Evolutionary conservation across 2,797 vertebrate species (phyloP).

Genomic region (Lepus townsendii): DNA sequence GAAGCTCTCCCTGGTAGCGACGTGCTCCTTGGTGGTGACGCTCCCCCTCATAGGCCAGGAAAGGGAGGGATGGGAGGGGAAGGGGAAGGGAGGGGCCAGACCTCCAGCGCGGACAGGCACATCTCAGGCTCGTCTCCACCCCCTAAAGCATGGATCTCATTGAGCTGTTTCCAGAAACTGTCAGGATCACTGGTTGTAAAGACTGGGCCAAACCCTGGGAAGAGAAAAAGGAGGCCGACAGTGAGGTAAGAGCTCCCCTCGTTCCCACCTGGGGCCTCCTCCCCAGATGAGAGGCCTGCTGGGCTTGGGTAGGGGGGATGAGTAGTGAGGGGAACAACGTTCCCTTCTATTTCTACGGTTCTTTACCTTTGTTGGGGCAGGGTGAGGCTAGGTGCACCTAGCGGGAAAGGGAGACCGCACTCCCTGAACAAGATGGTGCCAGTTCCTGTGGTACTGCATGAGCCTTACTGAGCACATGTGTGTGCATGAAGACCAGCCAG

Average conservation of each 20-base stretch:
- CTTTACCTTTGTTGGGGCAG: background rate
- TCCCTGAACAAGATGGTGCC: slow-evolving; percentile 19
- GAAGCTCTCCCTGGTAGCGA: background rate
- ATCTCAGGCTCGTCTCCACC: slow-evolving; percentile 96
- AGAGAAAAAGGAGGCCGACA: background rate
- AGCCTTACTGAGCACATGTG: background rate
- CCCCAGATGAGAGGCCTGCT: background rate
- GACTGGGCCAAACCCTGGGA: slow-evolving; percentile 92
- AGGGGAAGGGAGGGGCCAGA: slow-evolving; percentile 56
- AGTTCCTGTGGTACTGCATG: background rate
- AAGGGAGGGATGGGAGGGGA: background rate
- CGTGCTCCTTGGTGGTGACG: too few relatives aligned
- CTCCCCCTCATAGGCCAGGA: background rate
- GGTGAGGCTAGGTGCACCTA: background rate
- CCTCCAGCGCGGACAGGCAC: slow-evolving; percentile 94
- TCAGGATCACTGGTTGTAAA: slow-evolving; percentile 91
- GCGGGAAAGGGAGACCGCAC: background rate
- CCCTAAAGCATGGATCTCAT: slow-evolving; percentile 90
- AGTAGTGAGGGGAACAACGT: background rate
- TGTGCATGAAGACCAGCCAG: background rate
- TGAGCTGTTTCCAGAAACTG: slow-evolving; percentile 91
- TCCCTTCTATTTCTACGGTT: background rate
- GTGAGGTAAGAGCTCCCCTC: background rate
- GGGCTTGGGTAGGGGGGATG: background rate
- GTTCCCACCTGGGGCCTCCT: background rate